Conservation (phyloP, 2,797 vertebrate species). For the Gallinago solitaria region DNA sequence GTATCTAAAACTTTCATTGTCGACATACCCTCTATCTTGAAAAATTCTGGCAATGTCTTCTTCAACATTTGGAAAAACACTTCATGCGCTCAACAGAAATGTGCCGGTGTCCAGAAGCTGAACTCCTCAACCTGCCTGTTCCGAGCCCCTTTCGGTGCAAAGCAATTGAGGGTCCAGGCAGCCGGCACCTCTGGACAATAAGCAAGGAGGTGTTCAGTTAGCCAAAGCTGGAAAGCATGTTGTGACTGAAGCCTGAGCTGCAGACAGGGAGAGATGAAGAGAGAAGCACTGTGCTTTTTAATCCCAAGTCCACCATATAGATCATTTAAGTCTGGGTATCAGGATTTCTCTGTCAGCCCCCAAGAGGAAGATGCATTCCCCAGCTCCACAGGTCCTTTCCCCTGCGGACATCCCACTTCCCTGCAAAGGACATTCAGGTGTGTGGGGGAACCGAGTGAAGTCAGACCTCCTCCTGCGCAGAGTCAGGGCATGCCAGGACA, state of each 20-base stretch:
- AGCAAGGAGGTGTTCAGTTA: neutral
- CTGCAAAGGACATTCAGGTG: neutral
- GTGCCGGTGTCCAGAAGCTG: neutral
- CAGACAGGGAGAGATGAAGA: rapidly evolving
- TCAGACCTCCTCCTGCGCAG: rapidly evolving
- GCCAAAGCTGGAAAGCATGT: neutral
- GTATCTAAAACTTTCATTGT: neutral
- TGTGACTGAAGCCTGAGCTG: neutral
- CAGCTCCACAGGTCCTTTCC: neutral
- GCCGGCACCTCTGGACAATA: neutral
- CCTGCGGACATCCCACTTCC: neutral
- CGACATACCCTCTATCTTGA: neutral
- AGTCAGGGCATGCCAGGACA: neutral
- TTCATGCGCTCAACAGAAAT: neutral
- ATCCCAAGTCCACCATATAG: neutral
- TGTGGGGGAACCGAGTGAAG: neutral
- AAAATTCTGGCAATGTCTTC: neutral
- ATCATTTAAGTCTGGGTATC: neutral
- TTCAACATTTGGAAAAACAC: neutral
- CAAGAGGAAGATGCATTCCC: neutral
- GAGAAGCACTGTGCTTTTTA: neutral
- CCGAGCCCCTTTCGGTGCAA: neutral
- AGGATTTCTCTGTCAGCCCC: neutral
- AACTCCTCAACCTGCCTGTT: neutral
- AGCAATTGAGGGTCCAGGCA: neutral